Evolutionary conservation across 2,113 vertebrate genomes (phyloP).

Genomic region (Phyllostomus hastatus): DNA sequence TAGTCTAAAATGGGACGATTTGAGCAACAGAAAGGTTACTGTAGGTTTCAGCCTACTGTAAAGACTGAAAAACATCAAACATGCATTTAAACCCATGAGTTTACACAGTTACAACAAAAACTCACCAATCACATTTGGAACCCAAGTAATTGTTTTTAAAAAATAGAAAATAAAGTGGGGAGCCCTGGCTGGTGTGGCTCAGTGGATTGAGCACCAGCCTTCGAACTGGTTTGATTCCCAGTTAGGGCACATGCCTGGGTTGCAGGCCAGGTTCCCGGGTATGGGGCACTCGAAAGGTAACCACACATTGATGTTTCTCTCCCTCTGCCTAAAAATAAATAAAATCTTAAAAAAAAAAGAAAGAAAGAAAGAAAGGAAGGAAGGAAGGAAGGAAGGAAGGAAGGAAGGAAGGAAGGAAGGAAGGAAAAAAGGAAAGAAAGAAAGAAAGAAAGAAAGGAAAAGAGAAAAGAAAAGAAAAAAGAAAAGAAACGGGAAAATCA

Average conservation of each 20-base stretch:
- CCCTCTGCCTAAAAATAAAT: no score
- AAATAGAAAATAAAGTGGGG: background rate
- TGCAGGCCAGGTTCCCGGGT: no score
- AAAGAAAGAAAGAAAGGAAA: constrained; percentile 31
- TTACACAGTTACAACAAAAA: background rate
- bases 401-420: no score
- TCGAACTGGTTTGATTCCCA: no score
- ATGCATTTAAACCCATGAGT: background rate
- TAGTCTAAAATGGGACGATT: background rate
- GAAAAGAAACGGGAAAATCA: background rate
- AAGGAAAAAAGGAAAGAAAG: no score
- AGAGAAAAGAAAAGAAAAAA: background rate
- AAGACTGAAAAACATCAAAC: background rate
- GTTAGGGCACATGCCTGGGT: no score
- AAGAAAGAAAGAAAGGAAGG: no score
- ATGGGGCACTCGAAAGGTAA: no score
- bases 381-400: no score
- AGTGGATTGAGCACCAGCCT: no score
- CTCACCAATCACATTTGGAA: background rate
- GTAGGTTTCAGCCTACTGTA: background rate
- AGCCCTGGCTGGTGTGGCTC: no score
- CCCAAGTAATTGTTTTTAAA: constrained; percentile 44
- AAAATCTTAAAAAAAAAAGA: background rate
- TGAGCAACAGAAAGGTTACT: background rate
- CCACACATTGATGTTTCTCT: no score